Percentiles rank a stretch among this genome's conserved stretches.
phyloP scores from a whole-genome alignment of 2,797 vertebrate genomes.

The Melanitta fusca region DNA sequence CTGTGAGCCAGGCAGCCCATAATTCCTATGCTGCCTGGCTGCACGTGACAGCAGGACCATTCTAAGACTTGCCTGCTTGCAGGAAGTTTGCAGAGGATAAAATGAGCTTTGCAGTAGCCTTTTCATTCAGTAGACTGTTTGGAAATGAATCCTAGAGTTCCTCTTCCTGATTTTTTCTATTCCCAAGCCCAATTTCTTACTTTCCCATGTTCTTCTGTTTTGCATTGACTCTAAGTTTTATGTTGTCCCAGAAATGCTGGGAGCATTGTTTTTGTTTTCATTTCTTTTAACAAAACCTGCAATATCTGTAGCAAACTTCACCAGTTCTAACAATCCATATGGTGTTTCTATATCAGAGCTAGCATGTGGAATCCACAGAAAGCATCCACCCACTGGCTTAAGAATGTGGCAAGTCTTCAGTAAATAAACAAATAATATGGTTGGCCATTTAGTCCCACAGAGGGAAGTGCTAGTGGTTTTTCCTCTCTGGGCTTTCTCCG shows the following conservation, averaged over 20 bases:
- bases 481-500: neutral
- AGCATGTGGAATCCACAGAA: neutral
- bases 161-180: neutral
- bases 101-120: neutral
- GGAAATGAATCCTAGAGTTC: neutral
- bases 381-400: neutral
- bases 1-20: neutral
- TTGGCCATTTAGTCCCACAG: neutral
- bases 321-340: neutral
- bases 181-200: neutral
- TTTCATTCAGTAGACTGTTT: neutral
- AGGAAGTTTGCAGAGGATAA: neutral
- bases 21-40: neutral
- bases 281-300: neutral
- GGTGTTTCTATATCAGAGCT: neutral
- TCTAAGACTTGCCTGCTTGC: neutral
- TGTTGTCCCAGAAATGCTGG: neutral
- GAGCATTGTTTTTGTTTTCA: neutral
- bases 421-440: neutral
- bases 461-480: neutral
- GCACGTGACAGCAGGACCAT: neutral
- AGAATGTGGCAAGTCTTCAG: neutral
- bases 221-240: neutral
- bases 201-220: neutral
- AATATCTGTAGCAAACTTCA: neutral